Evolutionary conservation across 2,113 vertebrate genomes (phyloP), one percentile per base, ranked within the genome.

Genomic region (Epinephelus lanceolatus): DNA sequence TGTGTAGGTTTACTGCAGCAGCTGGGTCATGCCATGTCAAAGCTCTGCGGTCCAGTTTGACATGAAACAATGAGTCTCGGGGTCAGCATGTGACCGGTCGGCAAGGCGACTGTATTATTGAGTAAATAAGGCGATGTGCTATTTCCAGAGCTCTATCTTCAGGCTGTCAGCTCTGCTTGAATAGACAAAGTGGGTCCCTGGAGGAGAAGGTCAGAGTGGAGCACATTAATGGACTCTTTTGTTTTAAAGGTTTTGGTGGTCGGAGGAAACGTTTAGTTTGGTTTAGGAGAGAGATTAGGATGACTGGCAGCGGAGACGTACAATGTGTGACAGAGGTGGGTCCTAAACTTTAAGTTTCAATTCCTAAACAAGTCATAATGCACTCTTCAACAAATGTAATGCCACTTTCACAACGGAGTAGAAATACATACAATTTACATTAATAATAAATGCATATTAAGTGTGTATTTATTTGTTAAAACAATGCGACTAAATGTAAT

Each of bases 111-210:
- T 21, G 56, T 82, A 70, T 59, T 86, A 76, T 84, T 86, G 80
- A 66, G 73, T 87, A 86, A 89, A 93, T 84, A 90, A 61, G 57
- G 76, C 63, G 2, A 53, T 49, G 80, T 67, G 80, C 84, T 92
- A 87, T 93, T 92, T 89, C 81, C 76, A 91, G 91, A 84, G 74
- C 40, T 75, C 45, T 74, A 40, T 89, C 87, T 92, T 76, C 70
- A 86, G 81, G 66, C 80, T 55, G 80, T 86, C 62, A 52, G 21
- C 67, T 63, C 13, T 3, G 75, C 81, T 67, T 85, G 72, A 85
- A 80, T 3, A 72, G 78, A 80, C 80, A 85, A 49, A 79, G 80
- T 62, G 76, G 45, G 60, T 52, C 68, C 25, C 60, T 5, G 80
- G 56, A 51, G 63, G 61, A 71, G 66, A 51, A 61, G 52, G 60